phyloP scores from a whole-genome alignment of 2,797 vertebrate species.

The Epinephelus coioides region DNA sequence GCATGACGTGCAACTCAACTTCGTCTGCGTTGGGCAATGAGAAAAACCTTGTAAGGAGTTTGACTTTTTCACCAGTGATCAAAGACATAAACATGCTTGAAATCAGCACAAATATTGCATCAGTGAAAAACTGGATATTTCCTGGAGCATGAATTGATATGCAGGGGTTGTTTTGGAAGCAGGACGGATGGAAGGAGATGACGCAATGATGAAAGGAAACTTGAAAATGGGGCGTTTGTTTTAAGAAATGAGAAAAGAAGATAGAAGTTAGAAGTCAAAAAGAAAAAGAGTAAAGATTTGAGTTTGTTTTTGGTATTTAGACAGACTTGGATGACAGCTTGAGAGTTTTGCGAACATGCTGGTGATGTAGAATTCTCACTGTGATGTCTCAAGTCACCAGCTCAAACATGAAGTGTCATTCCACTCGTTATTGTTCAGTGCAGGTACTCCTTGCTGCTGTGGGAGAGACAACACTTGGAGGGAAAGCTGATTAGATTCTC shows the following conservation, averaged over 20 bases:
- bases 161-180: slow-evolving; percentile 35
- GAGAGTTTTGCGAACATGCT: background rate
- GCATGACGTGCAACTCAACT: too few species aligned
- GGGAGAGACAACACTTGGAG: background rate
- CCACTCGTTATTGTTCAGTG: background rate
- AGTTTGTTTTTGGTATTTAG: background rate
- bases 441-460: background rate
- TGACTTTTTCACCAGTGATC: slow-evolving; percentile 27
- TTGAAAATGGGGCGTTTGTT: slow-evolving; percentile 7
- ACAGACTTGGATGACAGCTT: background rate
- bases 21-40: too few species aligned
- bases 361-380: background rate
- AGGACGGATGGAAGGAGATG: slow-evolving; percentile 26
- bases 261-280: background rate
- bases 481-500: slow-evolving; percentile 15
- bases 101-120: slow-evolving; percentile 53
- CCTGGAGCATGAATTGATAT: slow-evolving; percentile 42
- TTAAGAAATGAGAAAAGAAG: background rate
- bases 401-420: background rate
- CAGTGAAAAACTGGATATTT: slow-evolving; percentile 44
- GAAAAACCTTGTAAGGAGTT: background rate
- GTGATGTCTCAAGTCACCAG: background rate
- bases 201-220: slow-evolving; percentile 23
- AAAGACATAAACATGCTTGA: slow-evolving; percentile 44
- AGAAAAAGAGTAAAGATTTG: background rate